Percentiles rank a stretch among this genome's conserved stretches.
These are phyloP conservation scores for Sphenodon punctatus DNA, from an alignment of 2,797 vertebrate species.

Conservation along the genomic window DNA sequence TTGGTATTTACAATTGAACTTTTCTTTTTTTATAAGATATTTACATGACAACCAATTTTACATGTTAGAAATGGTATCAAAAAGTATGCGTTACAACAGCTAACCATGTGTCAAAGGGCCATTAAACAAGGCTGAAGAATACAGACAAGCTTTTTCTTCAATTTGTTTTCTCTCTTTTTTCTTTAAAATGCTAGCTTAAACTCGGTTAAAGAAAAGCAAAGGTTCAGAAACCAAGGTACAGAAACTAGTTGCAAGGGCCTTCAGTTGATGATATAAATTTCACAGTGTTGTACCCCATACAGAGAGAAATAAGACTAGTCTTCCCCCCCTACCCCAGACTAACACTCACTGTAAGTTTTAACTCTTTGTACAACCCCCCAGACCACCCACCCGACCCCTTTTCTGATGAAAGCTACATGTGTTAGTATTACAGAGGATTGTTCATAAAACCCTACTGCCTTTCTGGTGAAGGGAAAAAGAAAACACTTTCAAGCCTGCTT, in stretches of 20 bases:
- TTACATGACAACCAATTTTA: slow-evolving; percentile 76
- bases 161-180: slow-evolving; percentile 45
- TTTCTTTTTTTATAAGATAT: slow-evolving; percentile 70
- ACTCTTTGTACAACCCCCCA: slow-evolving; percentile 34
- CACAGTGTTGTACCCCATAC: slow-evolving; percentile 66
- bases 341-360: slow-evolving; percentile 51
- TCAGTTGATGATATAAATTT: slow-evolving; percentile 57
- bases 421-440: slow-evolving; percentile 43
- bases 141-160: slow-evolving; percentile 57
- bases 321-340: slow-evolving; percentile 36
- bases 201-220: slow-evolving; percentile 54
- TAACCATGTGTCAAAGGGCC: slow-evolving; percentile 66
- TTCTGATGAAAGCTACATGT: slow-evolving; percentile 31
- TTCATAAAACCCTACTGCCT: not conserved
- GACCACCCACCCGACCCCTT: slow-evolving; percentile 9
- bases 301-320: slow-evolving; percentile 62
- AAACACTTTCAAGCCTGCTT: not conserved
- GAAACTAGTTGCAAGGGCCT: slow-evolving; percentile 56
- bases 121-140: slow-evolving; percentile 63
- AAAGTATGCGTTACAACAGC: slow-evolving; percentile 72
- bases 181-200: slow-evolving; percentile 71
- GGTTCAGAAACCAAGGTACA: slow-evolving; percentile 42
- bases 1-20: slow-evolving; percentile 72
- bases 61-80: slow-evolving; percentile 76
- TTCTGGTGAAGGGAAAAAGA: not conserved